Base-by-base conservation (phyloP, 2,797 vertebrate species). In the Adelosebastes latens region DNA sequence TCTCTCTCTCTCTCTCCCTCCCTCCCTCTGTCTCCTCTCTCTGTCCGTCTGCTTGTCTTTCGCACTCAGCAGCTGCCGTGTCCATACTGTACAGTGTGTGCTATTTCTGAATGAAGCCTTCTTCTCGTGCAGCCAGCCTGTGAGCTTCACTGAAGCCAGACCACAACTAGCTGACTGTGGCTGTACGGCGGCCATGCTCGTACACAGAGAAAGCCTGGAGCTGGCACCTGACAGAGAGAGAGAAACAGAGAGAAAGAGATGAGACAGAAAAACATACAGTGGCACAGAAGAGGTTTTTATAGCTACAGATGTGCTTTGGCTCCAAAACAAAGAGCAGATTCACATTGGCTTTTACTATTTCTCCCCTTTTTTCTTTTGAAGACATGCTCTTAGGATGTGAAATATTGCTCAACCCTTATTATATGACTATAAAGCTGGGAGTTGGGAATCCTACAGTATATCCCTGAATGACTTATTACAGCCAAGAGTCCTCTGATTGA, bases 41-140 rank as follows among this genome's bases (percentile, higher is more conserved):
- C 88, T 87, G 84, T 91, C 92, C 91, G 93, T 94, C 94, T 94
- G 94, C 93, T 94, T 93, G 93, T 95, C 93, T 94, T 94, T 94
- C 90, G 83, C 93, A 93, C 93, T 92, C 88, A 94, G 92, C 94
- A 95, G 93, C 94, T 94, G 93, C 89, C 88, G 86, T 92, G 91
- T 94, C 91, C 93, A 94, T 94, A 94, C 93, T 95, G 94, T 94
- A 93, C 93, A 92, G 89, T 92, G 88, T 93, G 93, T 93, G 93
- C 95, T 94, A 93, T 93, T 93, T 94, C 92, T 95, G 94, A 95
- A 95, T 93, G 93, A 92, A 94, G 94, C 90, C 86, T 92, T 93
- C 89, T 92, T 92, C 89, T 90, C 81, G 76, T 92, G 84, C 89
- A 89, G 91, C 86, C 91, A 86, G 88, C 89, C 89, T 72, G 88